These are phyloP conservation scores for Hippopotamyrus pictus DNA, from an alignment of 2,797 vertebrate species.

Conservation along the genomic window DNA sequence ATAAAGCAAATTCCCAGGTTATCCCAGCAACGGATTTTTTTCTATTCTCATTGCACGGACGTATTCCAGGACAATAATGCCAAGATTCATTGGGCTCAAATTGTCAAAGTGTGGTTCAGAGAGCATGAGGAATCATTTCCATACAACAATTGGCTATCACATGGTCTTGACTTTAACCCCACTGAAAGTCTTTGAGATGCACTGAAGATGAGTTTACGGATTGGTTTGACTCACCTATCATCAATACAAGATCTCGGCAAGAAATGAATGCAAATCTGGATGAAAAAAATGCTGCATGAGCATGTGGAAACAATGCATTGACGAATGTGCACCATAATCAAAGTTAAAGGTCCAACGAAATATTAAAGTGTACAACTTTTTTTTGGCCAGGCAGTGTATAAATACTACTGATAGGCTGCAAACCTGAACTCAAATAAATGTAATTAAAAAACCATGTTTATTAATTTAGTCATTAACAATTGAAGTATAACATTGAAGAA, in stretches of 20 bases:
- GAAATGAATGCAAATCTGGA: background rate
- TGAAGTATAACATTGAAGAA: background rate
- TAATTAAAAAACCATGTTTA: background rate
- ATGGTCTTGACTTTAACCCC: background rate
- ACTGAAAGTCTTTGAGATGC: background rate
- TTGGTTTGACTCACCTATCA: background rate
- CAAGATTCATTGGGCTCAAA: background rate
- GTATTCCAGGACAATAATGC: background rate
- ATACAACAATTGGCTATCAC: background rate
- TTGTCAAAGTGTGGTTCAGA: background rate
- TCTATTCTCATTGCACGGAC: background rate
- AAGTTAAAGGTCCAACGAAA: background rate
- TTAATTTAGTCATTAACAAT: background rate
- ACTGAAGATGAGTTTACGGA: background rate
- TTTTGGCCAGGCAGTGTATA: background rate
- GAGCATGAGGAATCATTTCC: background rate
- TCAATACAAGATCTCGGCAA: background rate
- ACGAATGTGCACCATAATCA: background rate
- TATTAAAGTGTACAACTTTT: background rate
- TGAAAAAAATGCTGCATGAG: background rate
- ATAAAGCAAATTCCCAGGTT: background rate
- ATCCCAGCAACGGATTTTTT: background rate
- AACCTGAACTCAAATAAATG: background rate
- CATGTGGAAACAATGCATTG: background rate
- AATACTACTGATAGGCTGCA: background rate